Evolutionary conservation across 2,797 vertebrate genomes (phyloP).

Genomic region (Craterocephalus amniculus): DNA sequence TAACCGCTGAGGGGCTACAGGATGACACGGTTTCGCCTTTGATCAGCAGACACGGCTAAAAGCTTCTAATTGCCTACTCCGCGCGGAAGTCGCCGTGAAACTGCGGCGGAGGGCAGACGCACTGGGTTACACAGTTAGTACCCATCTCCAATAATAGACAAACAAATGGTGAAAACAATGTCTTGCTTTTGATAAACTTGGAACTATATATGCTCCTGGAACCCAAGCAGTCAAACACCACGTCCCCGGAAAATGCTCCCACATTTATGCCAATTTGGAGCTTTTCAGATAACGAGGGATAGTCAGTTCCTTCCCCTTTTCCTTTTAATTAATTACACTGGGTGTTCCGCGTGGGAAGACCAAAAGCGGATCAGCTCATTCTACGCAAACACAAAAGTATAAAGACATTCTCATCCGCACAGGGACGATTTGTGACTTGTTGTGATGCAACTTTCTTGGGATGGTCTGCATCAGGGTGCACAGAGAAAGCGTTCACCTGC

Average conservation of each 20-base stretch:
- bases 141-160: background rate
- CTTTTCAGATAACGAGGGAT: constrained; percentile 24
- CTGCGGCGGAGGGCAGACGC: background rate
- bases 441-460: constrained; percentile 1
- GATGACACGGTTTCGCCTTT: constrained; percentile 48
- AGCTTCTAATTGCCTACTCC: constrained; percentile 49
- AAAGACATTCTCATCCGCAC: constrained; percentile 11
- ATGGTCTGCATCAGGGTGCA: background rate
- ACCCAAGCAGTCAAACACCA: background rate
- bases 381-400: background rate
- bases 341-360: background rate
- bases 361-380: constrained; percentile 11
- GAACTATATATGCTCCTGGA: background rate
- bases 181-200: background rate
- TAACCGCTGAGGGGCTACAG: constrained; percentile 27
- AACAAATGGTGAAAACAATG: constrained; percentile 5
- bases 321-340: constrained; percentile 4
- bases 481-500: constrained; percentile 1
- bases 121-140: background rate
- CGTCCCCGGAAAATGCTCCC: background rate
- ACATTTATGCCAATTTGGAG: background rate
- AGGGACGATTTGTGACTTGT: constrained; percentile 1
- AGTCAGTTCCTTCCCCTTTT: background rate
- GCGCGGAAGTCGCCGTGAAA: constrained; percentile 14
- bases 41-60: constrained; percentile 51